Conservation (phyloP, 2,113 vertebrate species). For the Spheniscus mendiculus region DNA sequence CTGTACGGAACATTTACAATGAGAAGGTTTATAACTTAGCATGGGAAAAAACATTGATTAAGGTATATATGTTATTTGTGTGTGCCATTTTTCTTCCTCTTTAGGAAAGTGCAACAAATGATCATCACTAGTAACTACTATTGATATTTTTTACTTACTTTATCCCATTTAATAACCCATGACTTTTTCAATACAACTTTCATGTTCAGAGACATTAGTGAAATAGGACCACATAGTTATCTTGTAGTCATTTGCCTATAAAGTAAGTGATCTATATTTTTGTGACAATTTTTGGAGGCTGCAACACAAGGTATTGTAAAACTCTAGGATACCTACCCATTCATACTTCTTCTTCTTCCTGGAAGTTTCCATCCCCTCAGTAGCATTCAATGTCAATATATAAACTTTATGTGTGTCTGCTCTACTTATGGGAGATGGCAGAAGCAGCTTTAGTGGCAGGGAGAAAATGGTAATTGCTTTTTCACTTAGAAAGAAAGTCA, state of each 20-base stretch:
- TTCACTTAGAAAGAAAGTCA: background rate
- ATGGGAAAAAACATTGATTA: background rate
- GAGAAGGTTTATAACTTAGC: background rate
- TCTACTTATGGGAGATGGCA: background rate
- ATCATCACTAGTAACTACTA: background rate
- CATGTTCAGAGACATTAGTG: background rate
- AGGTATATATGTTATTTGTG: background rate
- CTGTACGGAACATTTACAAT: background rate
- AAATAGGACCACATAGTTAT: background rate
- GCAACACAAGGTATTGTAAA: background rate
- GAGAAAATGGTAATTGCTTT: background rate
- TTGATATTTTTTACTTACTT: background rate
- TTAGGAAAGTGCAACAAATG: background rate
- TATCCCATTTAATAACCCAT: background rate
- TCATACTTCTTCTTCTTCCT: background rate
- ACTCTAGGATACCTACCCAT: background rate
- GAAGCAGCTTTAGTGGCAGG: background rate
- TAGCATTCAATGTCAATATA: background rate
- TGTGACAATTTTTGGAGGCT: background rate
- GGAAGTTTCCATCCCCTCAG: background rate
- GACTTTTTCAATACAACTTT: background rate
- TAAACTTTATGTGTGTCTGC: background rate
- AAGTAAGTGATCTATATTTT: background rate
- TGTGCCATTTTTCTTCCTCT: background rate
- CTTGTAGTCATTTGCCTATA: background rate